Conservation (phyloP, 2,797 vertebrate genomes). For the Cheirogaleus major region DNA sequence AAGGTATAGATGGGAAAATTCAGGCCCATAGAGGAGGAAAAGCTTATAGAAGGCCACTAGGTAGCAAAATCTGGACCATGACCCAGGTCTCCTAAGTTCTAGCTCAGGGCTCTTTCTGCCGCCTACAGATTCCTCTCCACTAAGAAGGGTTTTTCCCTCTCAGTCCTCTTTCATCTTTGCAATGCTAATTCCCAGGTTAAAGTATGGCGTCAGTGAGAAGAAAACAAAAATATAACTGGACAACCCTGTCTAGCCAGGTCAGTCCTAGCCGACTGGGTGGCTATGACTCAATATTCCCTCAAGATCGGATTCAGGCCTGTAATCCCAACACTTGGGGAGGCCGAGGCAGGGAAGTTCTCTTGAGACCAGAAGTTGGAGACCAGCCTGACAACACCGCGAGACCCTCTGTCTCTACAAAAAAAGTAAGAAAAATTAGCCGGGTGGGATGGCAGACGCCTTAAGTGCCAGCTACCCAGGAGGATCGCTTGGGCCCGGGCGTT, state of each 20-base stretch:
- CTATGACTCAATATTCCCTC: not conserved
- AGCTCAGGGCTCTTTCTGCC: not conserved
- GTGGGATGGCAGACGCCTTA: not conserved
- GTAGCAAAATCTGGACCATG: not conserved
- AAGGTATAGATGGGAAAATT: not conserved
- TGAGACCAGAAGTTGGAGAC: not conserved
- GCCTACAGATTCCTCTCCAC: not conserved
- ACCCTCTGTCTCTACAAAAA: not conserved
- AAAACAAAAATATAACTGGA: slow-evolving; percentile 6
- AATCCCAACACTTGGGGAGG: not conserved
- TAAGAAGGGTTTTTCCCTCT: not conserved
- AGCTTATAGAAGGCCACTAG: not conserved
- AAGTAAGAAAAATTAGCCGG: not conserved
- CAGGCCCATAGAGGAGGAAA: not conserved
- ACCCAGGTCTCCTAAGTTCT: not conserved
- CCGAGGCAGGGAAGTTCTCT: not conserved
- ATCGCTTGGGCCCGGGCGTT: not conserved
- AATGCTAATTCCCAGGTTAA: not conserved
- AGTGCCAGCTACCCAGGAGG: not conserved
- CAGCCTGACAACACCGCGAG: not conserved
- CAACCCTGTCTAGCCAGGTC: not conserved
- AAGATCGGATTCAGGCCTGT: not conserved
- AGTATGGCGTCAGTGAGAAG: not conserved
- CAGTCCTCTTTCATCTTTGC: not conserved
- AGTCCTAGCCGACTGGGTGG: not conserved